Conservation (phyloP, 2,888 invertebrate species). For the Yponomeuta plumbellus region DNA sequence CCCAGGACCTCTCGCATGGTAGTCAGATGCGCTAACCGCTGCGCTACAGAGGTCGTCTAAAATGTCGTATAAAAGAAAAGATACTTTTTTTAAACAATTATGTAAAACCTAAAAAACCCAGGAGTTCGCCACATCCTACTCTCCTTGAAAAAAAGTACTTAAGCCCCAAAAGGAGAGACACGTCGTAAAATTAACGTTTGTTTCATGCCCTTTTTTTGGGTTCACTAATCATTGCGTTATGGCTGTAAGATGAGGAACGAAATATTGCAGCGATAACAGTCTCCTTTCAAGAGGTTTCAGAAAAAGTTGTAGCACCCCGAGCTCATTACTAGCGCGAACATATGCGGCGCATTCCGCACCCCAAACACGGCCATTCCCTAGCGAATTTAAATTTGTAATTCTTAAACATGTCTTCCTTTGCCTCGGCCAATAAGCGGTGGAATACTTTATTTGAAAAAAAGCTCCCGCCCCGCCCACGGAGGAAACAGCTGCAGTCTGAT, state of each 20-base stretch:
- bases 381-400: slow-evolving; percentile 74
- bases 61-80: too few relatives aligned
- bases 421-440: slow-evolving; percentile 60
- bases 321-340: slow-evolving; percentile 51
- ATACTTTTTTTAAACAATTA: too few relatives aligned
- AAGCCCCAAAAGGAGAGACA: not conserved
- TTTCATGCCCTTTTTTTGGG: not conserved
- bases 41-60: too few relatives aligned
- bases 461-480: slow-evolving; percentile 54
- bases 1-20: too few relatives aligned
- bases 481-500: slow-evolving; percentile 70
- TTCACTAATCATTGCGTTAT: not conserved
- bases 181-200: not conserved
- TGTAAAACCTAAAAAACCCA: too few relatives aligned
- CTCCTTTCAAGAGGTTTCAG: slow-evolving; percentile 13
- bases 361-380: slow-evolving; percentile 59
- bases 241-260: not conserved
- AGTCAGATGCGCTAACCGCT: too few relatives aligned
- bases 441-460: slow-evolving; percentile 60
- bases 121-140: too few relatives aligned
- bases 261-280: slow-evolving; percentile 12
- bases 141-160: not conserved
- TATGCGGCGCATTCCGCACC: slow-evolving; percentile 65
- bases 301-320: slow-evolving; percentile 22
- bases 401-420: slow-evolving; percentile 45